phyloP scores from a whole-genome alignment of 2,113 vertebrate species.

The Chaenogobius annularis region DNA sequence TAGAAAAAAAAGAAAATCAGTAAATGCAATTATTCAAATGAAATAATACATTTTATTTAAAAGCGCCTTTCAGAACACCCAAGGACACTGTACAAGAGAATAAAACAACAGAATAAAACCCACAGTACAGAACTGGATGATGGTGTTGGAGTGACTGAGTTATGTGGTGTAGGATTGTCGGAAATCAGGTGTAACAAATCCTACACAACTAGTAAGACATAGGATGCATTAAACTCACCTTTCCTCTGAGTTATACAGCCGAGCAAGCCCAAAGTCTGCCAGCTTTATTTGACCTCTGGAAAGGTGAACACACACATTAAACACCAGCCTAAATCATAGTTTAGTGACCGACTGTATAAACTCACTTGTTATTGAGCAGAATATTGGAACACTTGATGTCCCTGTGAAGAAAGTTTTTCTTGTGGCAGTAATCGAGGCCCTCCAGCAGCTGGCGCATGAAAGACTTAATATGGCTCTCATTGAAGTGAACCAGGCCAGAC shows the following conservation, averaged over 20 bases:
- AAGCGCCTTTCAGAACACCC: too few species aligned
- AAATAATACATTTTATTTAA: too few species aligned
- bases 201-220: background rate
- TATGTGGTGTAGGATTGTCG: too few species aligned
- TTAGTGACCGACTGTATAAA: background rate
- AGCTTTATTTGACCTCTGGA: slow-evolving; percentile 94
- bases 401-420: slow-evolving; percentile 97
- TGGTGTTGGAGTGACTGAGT: too few species aligned
- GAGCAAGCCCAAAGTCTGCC: slow-evolving; percentile 95
- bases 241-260: slow-evolving; percentile 97
- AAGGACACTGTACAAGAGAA: too few species aligned
- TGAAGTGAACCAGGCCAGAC: slow-evolving; percentile 97
- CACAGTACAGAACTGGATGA: too few species aligned
- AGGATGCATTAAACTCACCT: slow-evolving; percentile 74
- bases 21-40: background rate
- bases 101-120: too few species aligned
- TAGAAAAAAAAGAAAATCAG: slow-evolving; percentile 45
- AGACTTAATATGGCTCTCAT: slow-evolving; percentile 96
- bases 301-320: slow-evolving; percentile 1
- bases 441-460: slow-evolving; percentile 99
- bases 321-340: background rate
- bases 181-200: background rate
- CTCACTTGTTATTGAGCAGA: slow-evolving; percentile 94
- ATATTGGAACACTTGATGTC: slow-evolving; percentile 99
- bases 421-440: slow-evolving; percentile 97